phyloP scores from a whole-genome alignment of 2,888 invertebrate species.

The Xiphydria camelus region DNA sequence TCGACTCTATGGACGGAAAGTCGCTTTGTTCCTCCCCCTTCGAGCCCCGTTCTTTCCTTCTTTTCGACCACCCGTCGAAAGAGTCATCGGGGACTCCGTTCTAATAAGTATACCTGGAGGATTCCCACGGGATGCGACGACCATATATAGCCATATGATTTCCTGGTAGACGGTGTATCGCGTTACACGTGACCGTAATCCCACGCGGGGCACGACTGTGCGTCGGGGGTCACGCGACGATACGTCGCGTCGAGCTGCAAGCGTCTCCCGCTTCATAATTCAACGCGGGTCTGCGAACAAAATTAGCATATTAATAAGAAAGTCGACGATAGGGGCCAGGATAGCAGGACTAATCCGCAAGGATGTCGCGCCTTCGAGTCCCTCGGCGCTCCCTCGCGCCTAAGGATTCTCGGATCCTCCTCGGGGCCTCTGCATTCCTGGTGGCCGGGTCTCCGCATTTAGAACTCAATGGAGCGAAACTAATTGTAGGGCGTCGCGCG shows the following conservation, averaged over 20 bases:
- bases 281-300: too few species aligned
- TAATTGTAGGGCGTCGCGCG: conserved; percentile 39
- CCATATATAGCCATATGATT: conserved; percentile 29
- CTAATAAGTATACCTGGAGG: too few species aligned
- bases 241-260: conserved; percentile 9
- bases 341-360: conserved; percentile 52
- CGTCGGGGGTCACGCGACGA: conserved; percentile 1
- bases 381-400: conserved; percentile 26
- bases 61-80: too few species aligned
- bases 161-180: conserved; percentile 55
- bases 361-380: conserved; percentile 14
- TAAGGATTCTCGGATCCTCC: conserved; percentile 45
- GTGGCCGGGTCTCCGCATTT: conserved; percentile 54
- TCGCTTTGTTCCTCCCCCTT: too few species aligned
- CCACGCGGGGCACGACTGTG: conserved; percentile 7
- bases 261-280: conserved; percentile 1
- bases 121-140: background rate
- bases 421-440: conserved; percentile 48
- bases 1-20: too few species aligned
- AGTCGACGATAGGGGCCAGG: conserved; percentile 55
- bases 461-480: conserved; percentile 57
- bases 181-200: conserved; percentile 53
- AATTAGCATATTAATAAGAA: conserved; percentile 59
- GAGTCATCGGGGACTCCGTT: too few species aligned
- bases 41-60: too few species aligned